phyloP scores from a whole-genome alignment of 2,888 invertebrate species.

The Apodemia zela region DNA sequence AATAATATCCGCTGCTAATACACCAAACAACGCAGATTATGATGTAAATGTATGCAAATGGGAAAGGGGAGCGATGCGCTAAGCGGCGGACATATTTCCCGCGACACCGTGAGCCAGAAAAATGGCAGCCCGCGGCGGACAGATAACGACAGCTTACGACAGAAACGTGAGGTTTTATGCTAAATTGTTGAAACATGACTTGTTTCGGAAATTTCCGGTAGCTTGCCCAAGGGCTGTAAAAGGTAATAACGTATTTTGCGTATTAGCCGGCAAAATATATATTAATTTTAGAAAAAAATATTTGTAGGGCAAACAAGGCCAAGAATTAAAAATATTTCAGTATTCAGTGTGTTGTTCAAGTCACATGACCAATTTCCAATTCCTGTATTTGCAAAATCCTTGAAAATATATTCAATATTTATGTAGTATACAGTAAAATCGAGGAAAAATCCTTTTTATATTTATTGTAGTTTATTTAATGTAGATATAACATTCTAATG shows the following conservation, averaged over 20 bases:
- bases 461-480: too few relatives aligned
- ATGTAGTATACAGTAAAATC: too few relatives aligned
- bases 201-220: constrained; percentile 43
- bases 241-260: constrained; percentile 41
- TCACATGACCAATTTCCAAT: too few relatives aligned
- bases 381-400: too few relatives aligned
- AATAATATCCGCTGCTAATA: constrained; percentile 43
- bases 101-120: constrained; percentile 41
- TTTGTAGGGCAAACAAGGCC: background rate
- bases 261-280: constrained; percentile 23
- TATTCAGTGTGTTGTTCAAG: too few relatives aligned
- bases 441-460: too few relatives aligned
- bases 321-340: background rate
- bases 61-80: constrained; percentile 40
- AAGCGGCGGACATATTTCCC: constrained; percentile 41
- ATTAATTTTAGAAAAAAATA: background rate
- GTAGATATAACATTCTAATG: too few relatives aligned
- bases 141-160: constrained; percentile 62
- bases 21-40: constrained; percentile 58
- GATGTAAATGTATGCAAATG: constrained; percentile 72
- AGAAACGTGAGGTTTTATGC: constrained; percentile 55
- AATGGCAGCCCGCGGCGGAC: constrained; percentile 40
- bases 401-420: too few relatives aligned
- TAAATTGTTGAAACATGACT: constrained; percentile 62
- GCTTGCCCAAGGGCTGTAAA: constrained; percentile 40